Conservation (phyloP, 2,888 invertebrate species). For the Neoascia interrupta region DNA sequence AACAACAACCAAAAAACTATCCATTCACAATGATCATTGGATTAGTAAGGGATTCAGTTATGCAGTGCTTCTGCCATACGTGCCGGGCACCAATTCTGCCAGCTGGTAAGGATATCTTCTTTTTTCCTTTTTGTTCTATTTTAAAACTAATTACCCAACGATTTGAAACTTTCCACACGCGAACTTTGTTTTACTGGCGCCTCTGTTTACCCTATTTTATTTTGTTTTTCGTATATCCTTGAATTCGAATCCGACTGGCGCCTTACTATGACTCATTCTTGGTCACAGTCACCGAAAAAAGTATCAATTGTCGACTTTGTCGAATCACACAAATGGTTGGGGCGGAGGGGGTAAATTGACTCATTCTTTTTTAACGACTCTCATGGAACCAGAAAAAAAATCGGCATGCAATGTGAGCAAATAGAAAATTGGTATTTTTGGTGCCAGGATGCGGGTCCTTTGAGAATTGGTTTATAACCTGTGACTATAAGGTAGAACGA, state of each 20-base stretch:
- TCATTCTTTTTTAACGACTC: conserved; percentile 45
- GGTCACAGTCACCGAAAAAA: conserved; percentile 23
- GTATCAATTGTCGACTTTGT: conserved; percentile 47
- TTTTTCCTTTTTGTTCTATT: conserved; percentile 43
- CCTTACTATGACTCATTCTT: conserved; percentile 63
- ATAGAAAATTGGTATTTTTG: conserved; percentile 30
- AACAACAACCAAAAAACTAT: conserved; percentile 20
- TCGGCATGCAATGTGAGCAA: conserved; percentile 34
- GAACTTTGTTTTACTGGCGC: conserved; percentile 27
- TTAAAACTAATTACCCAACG: conserved; percentile 56
- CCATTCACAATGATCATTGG: conserved; percentile 87
- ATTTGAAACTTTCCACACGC: conserved; percentile 68
- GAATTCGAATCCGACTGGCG: conserved; percentile 61
- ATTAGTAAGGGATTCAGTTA: conserved; percentile 93
- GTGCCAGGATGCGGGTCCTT: not conserved
- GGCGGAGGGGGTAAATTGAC: conserved; percentile 34
- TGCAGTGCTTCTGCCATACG: conserved; percentile 96
- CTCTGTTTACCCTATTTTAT: conserved; percentile 10
- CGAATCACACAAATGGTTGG: conserved; percentile 45
- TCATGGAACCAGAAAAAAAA: not conserved
- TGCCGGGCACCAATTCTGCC: conserved; percentile 91
- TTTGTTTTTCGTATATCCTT: conserved; percentile 48
- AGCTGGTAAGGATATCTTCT: conserved; percentile 83
- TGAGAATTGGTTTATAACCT: not conserved
- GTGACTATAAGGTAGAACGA: no score